Conservation (phyloP, 2,113 vertebrate species). For the Conger conger region DNA sequence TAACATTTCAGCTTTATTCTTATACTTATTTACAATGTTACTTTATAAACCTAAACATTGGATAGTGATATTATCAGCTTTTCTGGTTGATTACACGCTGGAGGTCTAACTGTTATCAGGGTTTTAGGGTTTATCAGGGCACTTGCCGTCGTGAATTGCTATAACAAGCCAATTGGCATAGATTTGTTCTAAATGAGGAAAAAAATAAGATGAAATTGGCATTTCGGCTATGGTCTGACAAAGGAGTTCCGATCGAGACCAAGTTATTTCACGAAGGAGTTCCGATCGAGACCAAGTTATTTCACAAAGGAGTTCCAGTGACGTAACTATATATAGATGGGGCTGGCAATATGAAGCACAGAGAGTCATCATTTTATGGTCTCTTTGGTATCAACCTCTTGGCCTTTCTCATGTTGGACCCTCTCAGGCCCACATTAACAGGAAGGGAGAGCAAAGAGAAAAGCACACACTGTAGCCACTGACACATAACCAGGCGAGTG, state of each 20-base stretch:
- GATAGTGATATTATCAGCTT: background rate
- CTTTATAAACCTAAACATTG: no score
- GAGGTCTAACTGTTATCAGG: no score
- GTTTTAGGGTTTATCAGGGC: no score
- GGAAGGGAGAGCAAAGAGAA: constrained; percentile 11
- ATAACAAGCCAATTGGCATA: background rate
- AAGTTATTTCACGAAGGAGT: background rate
- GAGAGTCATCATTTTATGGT: background rate
- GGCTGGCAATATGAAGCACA: background rate
- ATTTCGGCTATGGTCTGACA: background rate
- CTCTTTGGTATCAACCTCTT: background rate
- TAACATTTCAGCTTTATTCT: no score
- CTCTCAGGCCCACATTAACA: background rate
- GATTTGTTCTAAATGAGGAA: background rate
- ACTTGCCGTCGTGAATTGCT: background rate
- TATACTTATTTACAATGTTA: no score
- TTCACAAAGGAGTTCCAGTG: background rate
- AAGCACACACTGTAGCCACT: constrained; percentile 43
- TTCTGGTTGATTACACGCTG: background rate
- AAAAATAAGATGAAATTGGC: background rate
- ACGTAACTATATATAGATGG: background rate
- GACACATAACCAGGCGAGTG: constrained; percentile 59
- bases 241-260: background rate
- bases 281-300: background rate
- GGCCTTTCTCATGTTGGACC: background rate